A percentile compares a stretch with the other conserved stretches of the same genome.
Conservation (phyloP, 2,888 invertebrate genomes). For the Lasioglossum marginatum region DNA sequence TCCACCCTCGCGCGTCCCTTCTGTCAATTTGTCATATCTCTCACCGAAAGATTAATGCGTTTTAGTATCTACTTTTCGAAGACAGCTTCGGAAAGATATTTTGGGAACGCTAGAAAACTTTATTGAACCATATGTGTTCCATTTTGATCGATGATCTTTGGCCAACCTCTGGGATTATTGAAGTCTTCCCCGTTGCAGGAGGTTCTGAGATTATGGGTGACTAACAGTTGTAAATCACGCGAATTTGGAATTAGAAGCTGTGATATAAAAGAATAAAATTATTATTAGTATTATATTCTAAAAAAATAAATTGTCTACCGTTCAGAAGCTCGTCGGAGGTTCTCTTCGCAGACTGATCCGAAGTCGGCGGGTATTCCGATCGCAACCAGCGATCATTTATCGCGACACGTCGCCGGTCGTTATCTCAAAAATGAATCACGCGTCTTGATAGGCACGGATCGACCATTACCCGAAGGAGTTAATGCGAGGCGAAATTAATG, state of each 20-base stretch:
- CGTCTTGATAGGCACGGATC: conserved; percentile 60
- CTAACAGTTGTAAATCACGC: neutral
- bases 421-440: conserved; percentile 55
- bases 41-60: conserved; percentile 1
- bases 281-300: neutral
- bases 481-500: conserved; percentile 78
- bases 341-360: neutral
- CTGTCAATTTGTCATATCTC: neutral
- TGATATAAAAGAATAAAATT: neutral
- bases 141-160: neutral
- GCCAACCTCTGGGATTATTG: neutral
- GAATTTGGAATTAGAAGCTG: no score
- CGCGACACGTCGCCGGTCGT: conserved; percentile 41
- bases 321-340: neutral
- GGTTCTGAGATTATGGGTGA: neutral
- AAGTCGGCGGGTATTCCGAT: conserved; percentile 14
- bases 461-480: conserved; percentile 70
- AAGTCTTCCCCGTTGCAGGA: neutral
- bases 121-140: neutral
- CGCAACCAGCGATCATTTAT: conserved; percentile 29
- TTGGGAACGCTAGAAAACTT: neutral
- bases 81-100: neutral
- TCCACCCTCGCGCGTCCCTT: neutral
- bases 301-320: neutral
- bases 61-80: neutral